phyloP scores from a whole-genome alignment of 1,140 invertebrate species.

The Macrobrachium rosenbergii region DNA sequence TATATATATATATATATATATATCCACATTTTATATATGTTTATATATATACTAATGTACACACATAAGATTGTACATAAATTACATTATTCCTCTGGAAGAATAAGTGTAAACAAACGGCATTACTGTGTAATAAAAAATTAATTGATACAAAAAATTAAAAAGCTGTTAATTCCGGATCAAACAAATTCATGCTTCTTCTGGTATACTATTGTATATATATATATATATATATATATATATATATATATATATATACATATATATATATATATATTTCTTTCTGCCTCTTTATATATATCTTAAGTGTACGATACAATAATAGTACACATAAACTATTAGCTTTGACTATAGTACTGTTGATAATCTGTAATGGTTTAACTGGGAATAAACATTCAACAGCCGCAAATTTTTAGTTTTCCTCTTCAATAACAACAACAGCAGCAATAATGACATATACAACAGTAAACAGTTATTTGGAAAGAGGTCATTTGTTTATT shows the following conservation, averaged over 20 bases:
- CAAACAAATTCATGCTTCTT: too few species aligned
- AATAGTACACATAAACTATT: too few species aligned
- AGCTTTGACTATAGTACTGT: too few species aligned
- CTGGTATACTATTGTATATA: too few species aligned
- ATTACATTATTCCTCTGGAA: background rate
- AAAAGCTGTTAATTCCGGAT: too few species aligned
- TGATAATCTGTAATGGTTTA: too few species aligned
- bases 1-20: background rate
- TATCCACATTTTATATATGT: background rate
- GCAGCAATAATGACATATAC: background rate
- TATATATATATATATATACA: constrained; percentile 1
- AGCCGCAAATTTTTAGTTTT: too few species aligned
- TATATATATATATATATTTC: background rate
- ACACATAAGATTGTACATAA: too few species aligned
- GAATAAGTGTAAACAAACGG: background rate
- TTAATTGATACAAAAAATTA: background rate
- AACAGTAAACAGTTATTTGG: background rate
- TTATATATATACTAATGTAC: constrained; percentile 2
- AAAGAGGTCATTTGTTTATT: background rate
- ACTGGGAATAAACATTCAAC: too few species aligned
- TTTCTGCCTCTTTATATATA: too few species aligned
- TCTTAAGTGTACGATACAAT: background rate
- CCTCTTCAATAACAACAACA: background rate
- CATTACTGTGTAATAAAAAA: background rate
- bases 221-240: background rate